Evolutionary conservation across 2,113 vertebrate species (phyloP).

Genomic region (Raja brachyura): DNA sequence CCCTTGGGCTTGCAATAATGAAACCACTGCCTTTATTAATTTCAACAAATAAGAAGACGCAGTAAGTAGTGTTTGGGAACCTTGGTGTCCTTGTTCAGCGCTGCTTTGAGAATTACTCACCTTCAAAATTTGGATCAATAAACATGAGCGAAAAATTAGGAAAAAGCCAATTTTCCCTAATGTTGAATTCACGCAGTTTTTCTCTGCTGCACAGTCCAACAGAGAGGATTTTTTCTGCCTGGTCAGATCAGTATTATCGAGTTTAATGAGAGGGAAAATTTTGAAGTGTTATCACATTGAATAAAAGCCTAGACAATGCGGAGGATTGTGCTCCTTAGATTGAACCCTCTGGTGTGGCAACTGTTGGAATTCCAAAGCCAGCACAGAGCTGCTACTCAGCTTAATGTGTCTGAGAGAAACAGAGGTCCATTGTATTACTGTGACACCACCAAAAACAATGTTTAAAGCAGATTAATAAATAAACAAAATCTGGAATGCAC

Average conservation of each 20-base stretch:
- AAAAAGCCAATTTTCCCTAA: constrained; percentile 26
- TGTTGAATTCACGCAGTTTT: constrained; percentile 26
- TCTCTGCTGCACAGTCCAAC: neutral
- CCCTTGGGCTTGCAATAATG: neutral
- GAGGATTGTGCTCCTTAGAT: neutral
- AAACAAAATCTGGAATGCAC: neutral
- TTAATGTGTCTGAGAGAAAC: neutral
- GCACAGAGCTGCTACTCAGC: neutral
- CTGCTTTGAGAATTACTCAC: neutral
- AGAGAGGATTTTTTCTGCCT: neutral
- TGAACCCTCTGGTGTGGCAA: neutral
- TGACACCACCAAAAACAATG: neutral
- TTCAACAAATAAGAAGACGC: neutral
- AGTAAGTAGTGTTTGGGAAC: neutral
- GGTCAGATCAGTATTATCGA: constrained; percentile 4
- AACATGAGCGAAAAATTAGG: constrained; percentile 23
- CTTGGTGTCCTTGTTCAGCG: neutral
- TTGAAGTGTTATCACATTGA: constrained; percentile 19
- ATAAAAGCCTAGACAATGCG: neutral
- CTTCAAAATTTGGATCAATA: constrained; percentile 34
- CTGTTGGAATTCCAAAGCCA: neutral
- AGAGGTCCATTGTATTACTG: neutral
- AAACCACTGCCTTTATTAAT: neutral
- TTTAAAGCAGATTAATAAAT: neutral
- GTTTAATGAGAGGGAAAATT: constrained; percentile 31